Percentiles rank a stretch among this genome's conserved stretches.
Conservation (phyloP, 2,113 vertebrate genomes). For the Orycteropus afer region DNA sequence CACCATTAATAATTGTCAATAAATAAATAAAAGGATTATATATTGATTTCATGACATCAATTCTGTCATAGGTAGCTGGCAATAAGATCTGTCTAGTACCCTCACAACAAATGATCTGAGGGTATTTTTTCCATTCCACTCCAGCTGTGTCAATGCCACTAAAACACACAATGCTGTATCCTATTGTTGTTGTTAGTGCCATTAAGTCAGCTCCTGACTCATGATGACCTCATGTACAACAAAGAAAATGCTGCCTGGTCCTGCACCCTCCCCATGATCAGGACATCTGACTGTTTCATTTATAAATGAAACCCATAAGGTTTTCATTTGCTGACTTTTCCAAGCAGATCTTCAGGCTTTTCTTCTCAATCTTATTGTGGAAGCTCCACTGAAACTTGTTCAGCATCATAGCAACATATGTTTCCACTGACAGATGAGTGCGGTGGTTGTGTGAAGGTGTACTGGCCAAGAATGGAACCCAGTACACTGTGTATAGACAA, state of each 20-base stretch:
- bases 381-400: not conserved
- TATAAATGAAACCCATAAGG: not conserved
- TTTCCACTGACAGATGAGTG: not conserved
- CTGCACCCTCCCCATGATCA: not conserved
- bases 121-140: not conserved
- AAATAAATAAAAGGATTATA: slow-evolving; percentile 12
- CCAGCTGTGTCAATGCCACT: not conserved
- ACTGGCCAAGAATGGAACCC: not conserved
- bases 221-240: not conserved
- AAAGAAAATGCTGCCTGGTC: not conserved
- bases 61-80: not conserved
- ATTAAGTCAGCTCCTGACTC: not conserved
- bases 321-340: not conserved
- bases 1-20: not conserved
- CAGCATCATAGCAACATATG: not conserved
- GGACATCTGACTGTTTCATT: not conserved
- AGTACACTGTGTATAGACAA: not conserved
- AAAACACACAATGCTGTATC: not conserved
- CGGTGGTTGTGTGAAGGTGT: not conserved
- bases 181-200: not conserved
- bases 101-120: not conserved
- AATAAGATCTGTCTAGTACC: not conserved
- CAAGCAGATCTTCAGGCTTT: not conserved
- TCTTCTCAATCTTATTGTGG: not conserved
- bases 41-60: not conserved